Conservation (phyloP, 1,140 invertebrate genomes). For the Apis florea region DNA sequence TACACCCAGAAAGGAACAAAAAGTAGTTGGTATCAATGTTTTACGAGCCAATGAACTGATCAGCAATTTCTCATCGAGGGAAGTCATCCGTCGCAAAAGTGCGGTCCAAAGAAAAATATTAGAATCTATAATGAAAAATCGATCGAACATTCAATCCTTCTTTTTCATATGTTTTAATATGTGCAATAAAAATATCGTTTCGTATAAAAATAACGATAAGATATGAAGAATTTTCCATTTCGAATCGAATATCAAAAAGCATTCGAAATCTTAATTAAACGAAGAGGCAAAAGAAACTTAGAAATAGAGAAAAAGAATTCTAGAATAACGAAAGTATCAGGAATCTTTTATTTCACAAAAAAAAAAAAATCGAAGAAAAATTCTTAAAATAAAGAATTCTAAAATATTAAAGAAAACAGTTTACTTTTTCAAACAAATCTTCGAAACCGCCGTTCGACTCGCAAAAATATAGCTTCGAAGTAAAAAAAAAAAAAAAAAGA, state of each 20-base stretch:
- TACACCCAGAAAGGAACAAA: neutral
- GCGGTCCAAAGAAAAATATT: neutral
- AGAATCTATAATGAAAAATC: constrained; percentile 8
- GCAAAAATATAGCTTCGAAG: too few species aligned
- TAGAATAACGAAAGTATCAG: too few species aligned
- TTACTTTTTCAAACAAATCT: too few species aligned
- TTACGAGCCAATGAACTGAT: constrained; percentile 11
- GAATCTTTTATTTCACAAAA: too few species aligned
- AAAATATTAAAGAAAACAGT: neutral
- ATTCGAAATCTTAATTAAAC: too few species aligned
- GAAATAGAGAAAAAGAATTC: too few species aligned
- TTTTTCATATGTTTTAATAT: neutral
- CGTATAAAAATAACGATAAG: too few species aligned
- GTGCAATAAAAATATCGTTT: neutral
- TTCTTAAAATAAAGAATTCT: neutral
- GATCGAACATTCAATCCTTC: neutral
- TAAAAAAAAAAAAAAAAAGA: too few species aligned
- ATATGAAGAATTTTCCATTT: too few species aligned
- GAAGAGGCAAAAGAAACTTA: too few species aligned
- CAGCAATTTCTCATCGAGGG: constrained; percentile 6
- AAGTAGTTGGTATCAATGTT: neutral
- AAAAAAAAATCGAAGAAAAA: neutral
- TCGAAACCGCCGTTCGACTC: too few species aligned
- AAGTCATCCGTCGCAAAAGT: neutral
- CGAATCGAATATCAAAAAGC: too few species aligned